Conservation (phyloP, 2,888 invertebrate species). For the Oxycera nigricornis region DNA sequence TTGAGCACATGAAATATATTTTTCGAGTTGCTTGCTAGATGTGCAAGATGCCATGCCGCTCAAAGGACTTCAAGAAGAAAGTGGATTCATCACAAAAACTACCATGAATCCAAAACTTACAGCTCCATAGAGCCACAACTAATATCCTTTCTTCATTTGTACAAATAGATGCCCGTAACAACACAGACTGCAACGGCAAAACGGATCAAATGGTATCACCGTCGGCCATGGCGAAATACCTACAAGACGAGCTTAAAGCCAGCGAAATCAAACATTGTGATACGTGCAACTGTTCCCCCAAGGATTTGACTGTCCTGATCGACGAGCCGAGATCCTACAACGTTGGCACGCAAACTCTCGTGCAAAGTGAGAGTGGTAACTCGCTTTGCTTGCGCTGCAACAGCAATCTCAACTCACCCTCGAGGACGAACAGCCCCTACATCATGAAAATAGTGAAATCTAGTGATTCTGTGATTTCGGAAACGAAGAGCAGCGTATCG, state of each 20-base stretch:
- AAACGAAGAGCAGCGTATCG: slow-evolving; percentile 62
- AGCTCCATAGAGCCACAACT: too few relatives aligned
- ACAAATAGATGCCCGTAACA: slow-evolving; percentile 30
- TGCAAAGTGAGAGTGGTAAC: slow-evolving; percentile 62
- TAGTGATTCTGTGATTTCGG: slow-evolving; percentile 62
- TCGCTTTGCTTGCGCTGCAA: slow-evolving; percentile 70
- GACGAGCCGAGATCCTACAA: slow-evolving; percentile 68
- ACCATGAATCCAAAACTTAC: too few relatives aligned
- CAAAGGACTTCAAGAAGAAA: too few relatives aligned
- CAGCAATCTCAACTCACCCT: slow-evolving; percentile 64
- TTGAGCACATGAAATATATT: too few relatives aligned
- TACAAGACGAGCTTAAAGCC: slow-evolving; percentile 84
- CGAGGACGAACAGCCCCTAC: slow-evolving; percentile 61
- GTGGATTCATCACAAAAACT: too few relatives aligned
- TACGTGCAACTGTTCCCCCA: slow-evolving; percentile 75
- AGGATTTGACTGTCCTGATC: slow-evolving; percentile 63
- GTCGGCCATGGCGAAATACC: slow-evolving; percentile 88
- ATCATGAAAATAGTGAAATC: slow-evolving; percentile 61
- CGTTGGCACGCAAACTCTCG: slow-evolving; percentile 71
- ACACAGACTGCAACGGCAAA: slow-evolving; percentile 44
- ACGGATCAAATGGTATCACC: slow-evolving; percentile 71
- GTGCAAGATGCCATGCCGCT: too few relatives aligned
- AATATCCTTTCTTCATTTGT: too few relatives aligned
- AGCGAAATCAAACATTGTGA: slow-evolving; percentile 82
- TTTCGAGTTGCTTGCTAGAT: too few relatives aligned